phyloP scores from a whole-genome alignment of 1,140 invertebrate genomes.

The Drosophila paulistorum region DNA sequence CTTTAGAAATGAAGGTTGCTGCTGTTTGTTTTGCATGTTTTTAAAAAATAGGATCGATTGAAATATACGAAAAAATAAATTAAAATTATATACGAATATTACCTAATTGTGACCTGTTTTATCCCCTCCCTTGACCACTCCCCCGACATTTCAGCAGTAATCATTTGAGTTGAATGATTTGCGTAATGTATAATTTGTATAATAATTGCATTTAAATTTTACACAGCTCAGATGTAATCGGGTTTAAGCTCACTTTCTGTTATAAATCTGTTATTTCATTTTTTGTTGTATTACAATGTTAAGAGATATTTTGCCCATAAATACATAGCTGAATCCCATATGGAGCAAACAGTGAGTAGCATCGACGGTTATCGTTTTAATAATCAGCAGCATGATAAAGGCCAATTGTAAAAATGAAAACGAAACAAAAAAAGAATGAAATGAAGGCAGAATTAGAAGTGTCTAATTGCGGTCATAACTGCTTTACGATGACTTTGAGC shows the following conservation, averaged over 20 bases:
- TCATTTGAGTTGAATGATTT: neutral
- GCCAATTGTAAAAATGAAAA: conserved; percentile 19
- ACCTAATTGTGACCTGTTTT: neutral
- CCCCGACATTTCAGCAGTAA: neutral
- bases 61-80: neutral
- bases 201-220: conserved; percentile 1
- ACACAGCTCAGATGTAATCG: neutral
- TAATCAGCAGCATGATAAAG: conserved; percentile 57
- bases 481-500: conserved; percentile 12
- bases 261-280: neutral
- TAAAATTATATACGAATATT: neutral
- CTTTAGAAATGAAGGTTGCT: too few relatives aligned
- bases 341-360: conserved; percentile 27
- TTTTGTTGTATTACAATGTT: neutral
- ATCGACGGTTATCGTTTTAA: conserved; percentile 36
- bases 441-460: conserved; percentile 26
- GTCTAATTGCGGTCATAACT: conserved; percentile 55
- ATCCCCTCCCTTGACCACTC: too few relatives aligned
- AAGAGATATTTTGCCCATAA: neutral
- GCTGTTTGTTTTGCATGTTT: too few relatives aligned
- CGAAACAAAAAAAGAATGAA: conserved; percentile 2
- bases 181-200: neutral
- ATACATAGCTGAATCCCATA: neutral
- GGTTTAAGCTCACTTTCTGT: neutral
- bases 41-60: too few relatives aligned